Conservation (phyloP, 2,797 vertebrate genomes). For the Simalia tracyae region DNA sequence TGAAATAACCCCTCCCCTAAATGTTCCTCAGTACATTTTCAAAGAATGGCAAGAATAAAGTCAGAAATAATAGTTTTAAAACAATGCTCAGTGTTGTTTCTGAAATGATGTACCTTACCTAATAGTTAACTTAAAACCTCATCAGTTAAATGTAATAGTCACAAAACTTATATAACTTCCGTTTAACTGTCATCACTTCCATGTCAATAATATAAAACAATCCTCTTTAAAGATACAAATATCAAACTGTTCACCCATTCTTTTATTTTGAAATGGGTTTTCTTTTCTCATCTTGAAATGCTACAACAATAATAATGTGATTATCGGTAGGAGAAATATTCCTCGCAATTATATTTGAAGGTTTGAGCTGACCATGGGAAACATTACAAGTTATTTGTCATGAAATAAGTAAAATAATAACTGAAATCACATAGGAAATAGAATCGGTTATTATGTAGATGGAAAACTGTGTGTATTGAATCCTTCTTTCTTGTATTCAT, state of each 20-base stretch:
- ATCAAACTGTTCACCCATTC: not conserved
- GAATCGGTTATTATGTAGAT: conserved; percentile 13
- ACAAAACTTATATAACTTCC: conserved; percentile 4
- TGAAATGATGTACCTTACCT: not conserved
- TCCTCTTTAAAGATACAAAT: not conserved
- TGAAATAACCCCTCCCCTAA: not conserved
- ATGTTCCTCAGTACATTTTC: not conserved
- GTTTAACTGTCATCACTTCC: not conserved
- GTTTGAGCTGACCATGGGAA: not conserved
- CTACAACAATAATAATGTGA: conserved; percentile 1
- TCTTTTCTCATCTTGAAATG: not conserved
- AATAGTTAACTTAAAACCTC: not conserved
- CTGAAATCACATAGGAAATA: conserved; percentile 19
- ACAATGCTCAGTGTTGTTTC: not conserved
- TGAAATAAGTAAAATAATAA: conserved; percentile 18
- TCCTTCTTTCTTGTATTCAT: not conserved
- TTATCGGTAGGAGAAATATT: conserved; percentile 27
- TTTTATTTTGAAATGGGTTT: not conserved
- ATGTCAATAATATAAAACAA: not conserved
- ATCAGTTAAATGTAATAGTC: not conserved
- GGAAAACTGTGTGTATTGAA: conserved; percentile 1
- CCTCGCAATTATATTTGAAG: conserved; percentile 25
- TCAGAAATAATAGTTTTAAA: not conserved
- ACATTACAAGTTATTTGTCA: conserved; percentile 17
- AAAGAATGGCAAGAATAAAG: not conserved